Percentiles rank a stretch among this genome's conserved stretches.
phyloP scores from a whole-genome alignment of 2,113 vertebrate species.

The Lipophrys pholis region DNA sequence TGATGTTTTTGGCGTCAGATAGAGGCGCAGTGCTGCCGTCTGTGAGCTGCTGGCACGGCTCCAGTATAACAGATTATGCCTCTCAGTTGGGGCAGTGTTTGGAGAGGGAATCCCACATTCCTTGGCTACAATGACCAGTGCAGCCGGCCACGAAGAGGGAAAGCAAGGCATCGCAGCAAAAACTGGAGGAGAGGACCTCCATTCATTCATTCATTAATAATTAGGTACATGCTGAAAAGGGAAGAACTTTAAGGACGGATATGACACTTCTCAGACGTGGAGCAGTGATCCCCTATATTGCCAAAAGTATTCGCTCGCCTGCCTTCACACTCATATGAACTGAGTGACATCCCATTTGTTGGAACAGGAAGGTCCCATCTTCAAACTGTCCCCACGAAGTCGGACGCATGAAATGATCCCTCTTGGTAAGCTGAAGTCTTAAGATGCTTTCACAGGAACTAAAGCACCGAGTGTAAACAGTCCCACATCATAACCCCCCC shows the following conservation, averaged over 20 bases:
- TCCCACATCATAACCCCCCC: too few relatives aligned
- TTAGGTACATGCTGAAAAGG: slow-evolving; percentile 13
- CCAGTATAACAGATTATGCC: slow-evolving; percentile 51
- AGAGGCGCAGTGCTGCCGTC: slow-evolving; percentile 38
- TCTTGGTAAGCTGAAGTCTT: too few relatives aligned
- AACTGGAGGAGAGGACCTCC: slow-evolving; percentile 21
- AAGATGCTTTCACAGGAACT: too few relatives aligned
- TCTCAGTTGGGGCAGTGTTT: slow-evolving; percentile 46
- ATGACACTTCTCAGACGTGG: slow-evolving; percentile 13
- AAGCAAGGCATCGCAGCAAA: background rate
- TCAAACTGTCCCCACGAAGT: too few relatives aligned
- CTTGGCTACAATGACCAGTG: slow-evolving; percentile 13
- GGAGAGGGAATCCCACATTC: slow-evolving; percentile 57
- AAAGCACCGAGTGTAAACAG: too few relatives aligned
- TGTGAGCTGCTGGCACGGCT: slow-evolving; percentile 48
- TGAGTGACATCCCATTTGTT: too few relatives aligned
- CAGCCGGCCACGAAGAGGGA: slow-evolving; percentile 8
- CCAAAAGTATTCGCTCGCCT: too few relatives aligned
- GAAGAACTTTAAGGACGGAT: slow-evolving; percentile 52
- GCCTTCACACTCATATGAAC: too few relatives aligned
- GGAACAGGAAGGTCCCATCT: too few relatives aligned
- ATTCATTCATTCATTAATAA: slow-evolving; percentile 25
- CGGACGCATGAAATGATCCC: too few relatives aligned
- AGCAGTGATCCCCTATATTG: too few relatives aligned
- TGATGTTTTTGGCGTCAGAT: slow-evolving; percentile 12